Base-by-base conservation (phyloP, 92 coral and sea anemone species). In the Pocillopora meandrina region DNA sequence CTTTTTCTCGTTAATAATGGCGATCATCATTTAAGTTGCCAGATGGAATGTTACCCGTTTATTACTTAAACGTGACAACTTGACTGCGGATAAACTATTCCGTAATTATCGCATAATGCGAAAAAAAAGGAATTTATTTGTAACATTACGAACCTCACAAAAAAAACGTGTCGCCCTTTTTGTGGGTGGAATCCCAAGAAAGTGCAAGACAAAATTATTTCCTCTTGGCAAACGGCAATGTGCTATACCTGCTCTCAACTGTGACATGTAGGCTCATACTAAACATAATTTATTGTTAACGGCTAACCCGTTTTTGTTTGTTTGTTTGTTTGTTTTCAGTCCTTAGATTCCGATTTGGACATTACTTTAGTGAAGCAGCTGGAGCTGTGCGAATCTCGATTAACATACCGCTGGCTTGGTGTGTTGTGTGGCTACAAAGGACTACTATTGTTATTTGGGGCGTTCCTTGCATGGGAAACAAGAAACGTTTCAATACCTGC, bases 381-480 rank as follows among this genome's bases (percentile, higher is more conserved):
- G 56, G 93, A 93, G 76, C 87, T 92, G 68, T 95, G 98, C 78
- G 90, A 92, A 69, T 94, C 95, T 20, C 31, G 21, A 12, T 71
- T 75, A 20, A 94, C 92, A 23, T 85, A 88, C 68, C 90, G 89
- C 85, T 95, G 98, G 98, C 91, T 95, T 16, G 97, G 94, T 20
- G 81, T 90, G 19, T 87, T 95, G 79, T 91, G 87, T 52, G 94
- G 94, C 34, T 95, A 89, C 85, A 95, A 95, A 75, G 98, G 95
- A 2, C 86, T 95, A 35, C 80, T 94, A 21, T 59, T 95, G 71
- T 61, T 96, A 67, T 96, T 96, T 76, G 98, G 98, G 12, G 95
- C 95, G 18, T 96, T 96, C 73, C 87, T 96, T 59, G 98, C 98
- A 49, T 96, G 98, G 98, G 98, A 96, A 80, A 96, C 98, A 11